phyloP scores from a whole-genome alignment of 2,888 invertebrate genomes.

The Drosophila pegasa region DNA sequence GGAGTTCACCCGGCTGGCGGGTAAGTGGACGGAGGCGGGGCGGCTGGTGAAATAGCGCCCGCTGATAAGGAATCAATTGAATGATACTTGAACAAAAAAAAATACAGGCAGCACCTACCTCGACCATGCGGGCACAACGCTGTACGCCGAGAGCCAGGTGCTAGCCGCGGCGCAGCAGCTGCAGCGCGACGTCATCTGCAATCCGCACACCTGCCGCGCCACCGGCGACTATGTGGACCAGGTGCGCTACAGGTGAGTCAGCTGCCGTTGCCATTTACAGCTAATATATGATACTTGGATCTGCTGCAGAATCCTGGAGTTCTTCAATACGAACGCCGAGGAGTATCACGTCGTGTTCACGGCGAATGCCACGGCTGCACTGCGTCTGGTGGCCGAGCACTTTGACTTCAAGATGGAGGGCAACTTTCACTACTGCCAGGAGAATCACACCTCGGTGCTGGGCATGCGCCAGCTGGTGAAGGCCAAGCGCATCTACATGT shows the following conservation, averaged over 20 bases:
- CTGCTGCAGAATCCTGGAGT: conserved; percentile 89
- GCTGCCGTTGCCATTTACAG: neutral
- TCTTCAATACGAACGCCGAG: conserved; percentile 92
- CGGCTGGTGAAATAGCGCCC: conserved; percentile 40
- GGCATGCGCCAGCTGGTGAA: conserved; percentile 94
- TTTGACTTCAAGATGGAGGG: conserved; percentile 87
- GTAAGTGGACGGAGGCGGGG: conserved; percentile 52
- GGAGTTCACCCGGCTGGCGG: conserved; percentile 74
- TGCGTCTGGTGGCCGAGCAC: conserved; percentile 93
- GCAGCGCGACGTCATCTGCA: conserved; percentile 91
- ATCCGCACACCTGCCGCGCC: conserved; percentile 95
- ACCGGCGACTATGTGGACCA: conserved; percentile 95
- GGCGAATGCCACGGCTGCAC: conserved; percentile 94
- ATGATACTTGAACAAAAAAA: too few species aligned
- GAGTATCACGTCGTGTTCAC: conserved; percentile 96
- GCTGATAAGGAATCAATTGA: conserved; percentile 40
- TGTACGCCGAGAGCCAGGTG: conserved; percentile 92
- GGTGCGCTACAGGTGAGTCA: conserved; percentile 89
- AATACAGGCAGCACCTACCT: conserved; percentile 93
- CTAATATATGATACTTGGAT: neutral
- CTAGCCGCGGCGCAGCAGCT: conserved; percentile 88
- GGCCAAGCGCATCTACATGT: conserved; percentile 86
- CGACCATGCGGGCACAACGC: conserved; percentile 94
- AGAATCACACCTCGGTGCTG: conserved; percentile 98
- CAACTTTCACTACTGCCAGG: conserved; percentile 91